Base-by-base conservation (phyloP, 2,113 vertebrate species). In the Xiphophorus hellerii region DNA sequence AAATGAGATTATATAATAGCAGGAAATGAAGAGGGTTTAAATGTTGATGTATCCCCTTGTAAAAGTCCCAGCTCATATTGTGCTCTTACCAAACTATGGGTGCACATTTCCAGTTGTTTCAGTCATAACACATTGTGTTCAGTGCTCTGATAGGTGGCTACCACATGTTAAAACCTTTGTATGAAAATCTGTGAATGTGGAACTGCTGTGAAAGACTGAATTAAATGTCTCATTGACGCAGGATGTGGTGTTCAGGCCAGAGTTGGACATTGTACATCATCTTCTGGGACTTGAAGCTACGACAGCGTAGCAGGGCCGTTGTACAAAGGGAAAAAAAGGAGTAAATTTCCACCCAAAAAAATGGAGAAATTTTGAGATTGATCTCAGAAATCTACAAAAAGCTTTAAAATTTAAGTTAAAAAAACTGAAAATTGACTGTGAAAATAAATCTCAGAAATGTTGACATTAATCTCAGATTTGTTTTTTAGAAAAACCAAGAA, bases 41-140 rank as follows among this genome's bases (percentile, higher is more conserved):
- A 62, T 86, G 48, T 68, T 63, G 35, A 27, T 78, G 33, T 76
- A 54, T 58, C 12, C 60, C 62, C 14, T 42, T 74, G 71, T 80
- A 74, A 76, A 76, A 62, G 69, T 80, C 39, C 28, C 62, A 51
- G 29, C 65, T 76, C 68, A 44, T 65, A 62, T 69, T 44, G 64
- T 42, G 72, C 74, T 65, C 25, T 30, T 76, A 35, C 2, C 35
- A 58, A 71, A 74, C 12, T 42, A 12, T 10, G 30, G 13, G 28
- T 48, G 58, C 65, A 17, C 71, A 74, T 2, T 66, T 15, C 6
- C 33, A 31, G 39, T 66, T n/a, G 17, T 71, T 31, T 60, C 61
- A 67, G 42, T 65, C 27, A 66, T 27, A 61, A 39, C 28, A 37
- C 6, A 28, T 28, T 17, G 29, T 74, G n/a, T 71, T 66, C 48